Evolutionary conservation across 2,888 invertebrate genomes (phyloP), one percentile per base, ranked within the genome.

Genomic region (Philhelius pedissequus): DNA sequence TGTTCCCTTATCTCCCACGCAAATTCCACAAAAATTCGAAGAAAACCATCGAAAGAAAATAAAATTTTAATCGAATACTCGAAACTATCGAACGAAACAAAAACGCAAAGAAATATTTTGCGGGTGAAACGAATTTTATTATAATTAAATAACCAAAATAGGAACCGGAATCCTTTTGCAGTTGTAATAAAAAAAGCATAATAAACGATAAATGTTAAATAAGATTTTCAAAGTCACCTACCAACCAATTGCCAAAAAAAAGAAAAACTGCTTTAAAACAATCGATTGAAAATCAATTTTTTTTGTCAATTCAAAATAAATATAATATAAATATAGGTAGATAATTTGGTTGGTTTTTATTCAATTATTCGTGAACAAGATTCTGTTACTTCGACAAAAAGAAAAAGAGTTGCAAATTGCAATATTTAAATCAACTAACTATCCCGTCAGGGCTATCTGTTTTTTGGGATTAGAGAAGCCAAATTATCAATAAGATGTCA

Each of bases 401-500:
- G 18, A 22, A 22, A n/a, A 43, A 11, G n/a, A 2, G 5, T 62
- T 43, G 25, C 7, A 25, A 38, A 1, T 58, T 40, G 9, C 9
- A 3, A 18, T 3, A 27, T 4, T 62, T 13, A 5, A 64, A 35
- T 48, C n/a, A 43, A 66, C 30, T 38, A 43, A 66, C 30, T 38
- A 66, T 27, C 4, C 15, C 22, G 38, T 64, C 35, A n/a, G 71
- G 35, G 15, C 38, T 25, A 71, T 2, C 7, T 52, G 43, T 71
- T 60, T 70, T 32, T 71, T 9, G 20, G 13, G 32, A 52, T 4
- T 13, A 70, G 27, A 60, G 40, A 66, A 71, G 25, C 9, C 27
- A 40, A 71, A 38, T 40, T 74, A 62, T 75, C 35, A 52, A 13
- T 8, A 87, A 78, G 87, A 89, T 89, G 89, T 81, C 88, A 78